Base-by-base conservation (phyloP, 2,113 vertebrate genomes). In the Bambusicola thoracicus region DNA sequence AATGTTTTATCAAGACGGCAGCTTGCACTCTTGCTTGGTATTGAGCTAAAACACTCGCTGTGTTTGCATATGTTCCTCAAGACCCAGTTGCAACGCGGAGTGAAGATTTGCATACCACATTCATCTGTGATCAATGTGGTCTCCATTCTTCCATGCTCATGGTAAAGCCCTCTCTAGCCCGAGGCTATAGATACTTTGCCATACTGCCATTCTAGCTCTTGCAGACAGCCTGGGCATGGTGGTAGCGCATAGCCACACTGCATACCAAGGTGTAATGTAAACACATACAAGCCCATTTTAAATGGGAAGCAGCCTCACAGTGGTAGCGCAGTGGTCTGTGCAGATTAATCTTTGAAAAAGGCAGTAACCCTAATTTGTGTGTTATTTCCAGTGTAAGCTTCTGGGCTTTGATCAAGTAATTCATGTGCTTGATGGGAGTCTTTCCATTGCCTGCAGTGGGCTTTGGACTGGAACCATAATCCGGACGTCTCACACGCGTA, bases 391-490 rank as follows among this genome's bases (percentile, higher is more conserved):
- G 49, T 63, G 68, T 48, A 93, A 93, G 86, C 61, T 51, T 76
- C 86, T 84, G 80, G 51, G 73, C 29, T 95, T 92, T 94, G 80
- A 96, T 90, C n/a, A 34, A 92, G 80, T 44, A 90, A 67, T 93
- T 88, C 46, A n/a, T 44, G 73, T 72, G 83, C 51, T 90, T 85
- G 73, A 70, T 81, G 56, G 59, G 72, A 91, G 43, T 66, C 48
- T 89, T 94, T 87, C 87, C 81, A 48, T 82, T 70, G 92, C 75
- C 81, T 94, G 89, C 85, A 94, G 51, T 91, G 79, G 87, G 81
- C 56, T 93, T 89, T 91, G 91, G 76, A 94, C 74, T 88, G 73
- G 76, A 97, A 95, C 68, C 53, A 38, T 94, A 90, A 90, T 83
- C 80, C 2, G 10, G 76, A 78, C 56, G 80, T 85, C 72, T 94